Evolutionary conservation across 2,797 vertebrate genomes (phyloP).

Genomic region (Psittacula derbiana): DNA sequence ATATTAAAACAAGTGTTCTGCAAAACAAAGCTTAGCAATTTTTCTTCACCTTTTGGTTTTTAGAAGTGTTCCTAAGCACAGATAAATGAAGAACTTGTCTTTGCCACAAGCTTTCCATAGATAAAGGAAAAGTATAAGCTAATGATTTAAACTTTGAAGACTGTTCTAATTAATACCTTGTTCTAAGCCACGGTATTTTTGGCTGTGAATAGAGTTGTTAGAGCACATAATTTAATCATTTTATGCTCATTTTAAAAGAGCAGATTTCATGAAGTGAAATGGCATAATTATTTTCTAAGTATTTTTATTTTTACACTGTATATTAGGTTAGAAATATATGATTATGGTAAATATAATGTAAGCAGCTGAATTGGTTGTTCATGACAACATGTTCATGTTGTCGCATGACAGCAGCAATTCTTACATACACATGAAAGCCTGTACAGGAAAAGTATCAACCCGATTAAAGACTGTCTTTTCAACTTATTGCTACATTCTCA

Average conservation of each 20-base stretch:
- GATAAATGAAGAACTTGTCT: slow-evolving; percentile 57
- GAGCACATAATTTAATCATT: slow-evolving; percentile 68
- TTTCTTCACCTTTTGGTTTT: slow-evolving; percentile 23
- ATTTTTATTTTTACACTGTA: slow-evolving; percentile 70
- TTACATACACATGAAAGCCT: not conserved
- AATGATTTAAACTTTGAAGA: slow-evolving; percentile 62
- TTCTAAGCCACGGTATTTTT: slow-evolving; percentile 33
- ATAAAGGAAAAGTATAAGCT: slow-evolving; percentile 58
- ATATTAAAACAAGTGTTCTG: not conserved
- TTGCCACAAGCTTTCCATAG: slow-evolving; percentile 47
- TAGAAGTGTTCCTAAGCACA: slow-evolving; percentile 33
- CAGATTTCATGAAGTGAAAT: slow-evolving; percentile 72
- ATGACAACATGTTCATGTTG: not conserved
- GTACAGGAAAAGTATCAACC: not conserved
- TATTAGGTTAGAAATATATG: slow-evolving; percentile 58
- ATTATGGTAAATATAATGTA: slow-evolving; percentile 45
- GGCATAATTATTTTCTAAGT: slow-evolving; percentile 67
- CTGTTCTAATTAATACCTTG: slow-evolving; percentile 50
- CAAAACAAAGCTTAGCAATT: slow-evolving; percentile 33
- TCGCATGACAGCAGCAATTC: not conserved
- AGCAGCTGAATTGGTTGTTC: slow-evolving; percentile 3
- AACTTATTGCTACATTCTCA: not conserved
- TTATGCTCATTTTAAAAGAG: slow-evolving; percentile 71
- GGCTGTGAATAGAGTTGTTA: slow-evolving; percentile 46
- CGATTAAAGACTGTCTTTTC: slow-evolving; percentile 42